Conservation (phyloP, 2,113 vertebrate species). For the Oenanthe oenanthe region DNA sequence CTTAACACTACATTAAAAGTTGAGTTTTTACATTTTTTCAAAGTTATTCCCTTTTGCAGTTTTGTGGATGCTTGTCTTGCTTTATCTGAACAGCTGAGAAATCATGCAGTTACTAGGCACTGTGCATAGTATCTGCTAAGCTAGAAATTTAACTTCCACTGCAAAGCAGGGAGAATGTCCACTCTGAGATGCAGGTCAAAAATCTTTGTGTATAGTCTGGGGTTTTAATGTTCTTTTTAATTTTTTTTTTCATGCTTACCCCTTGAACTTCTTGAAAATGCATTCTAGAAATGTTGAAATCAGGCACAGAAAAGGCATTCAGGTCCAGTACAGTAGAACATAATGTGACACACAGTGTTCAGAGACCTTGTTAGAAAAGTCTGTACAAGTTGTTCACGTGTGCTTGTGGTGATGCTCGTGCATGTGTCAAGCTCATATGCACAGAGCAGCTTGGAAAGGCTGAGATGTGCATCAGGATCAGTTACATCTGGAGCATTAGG, state of each 20-base stretch:
- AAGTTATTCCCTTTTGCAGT: background rate
- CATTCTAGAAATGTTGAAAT: background rate
- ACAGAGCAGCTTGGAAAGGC: background rate
- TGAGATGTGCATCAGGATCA: background rate
- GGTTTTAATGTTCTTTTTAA: background rate
- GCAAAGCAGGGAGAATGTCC: background rate
- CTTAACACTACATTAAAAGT: background rate
- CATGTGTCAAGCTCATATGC: rapidly evolving
- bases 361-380: background rate
- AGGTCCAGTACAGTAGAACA: background rate
- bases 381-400: rapidly evolving
- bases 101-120: background rate
- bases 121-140: background rate
- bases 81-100: background rate
- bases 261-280: background rate
- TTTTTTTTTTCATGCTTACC: background rate
- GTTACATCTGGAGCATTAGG: background rate
- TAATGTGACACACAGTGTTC: background rate
- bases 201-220: background rate
- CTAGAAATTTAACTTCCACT: background rate
- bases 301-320: background rate
- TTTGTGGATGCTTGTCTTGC: background rate
- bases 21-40: background rate
- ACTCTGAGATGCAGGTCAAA: background rate
- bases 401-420: background rate